Conservation (phyloP, 37 sponge, comb jelly and placozoan genomes). For the Lycopodina hypogea region DNA sequence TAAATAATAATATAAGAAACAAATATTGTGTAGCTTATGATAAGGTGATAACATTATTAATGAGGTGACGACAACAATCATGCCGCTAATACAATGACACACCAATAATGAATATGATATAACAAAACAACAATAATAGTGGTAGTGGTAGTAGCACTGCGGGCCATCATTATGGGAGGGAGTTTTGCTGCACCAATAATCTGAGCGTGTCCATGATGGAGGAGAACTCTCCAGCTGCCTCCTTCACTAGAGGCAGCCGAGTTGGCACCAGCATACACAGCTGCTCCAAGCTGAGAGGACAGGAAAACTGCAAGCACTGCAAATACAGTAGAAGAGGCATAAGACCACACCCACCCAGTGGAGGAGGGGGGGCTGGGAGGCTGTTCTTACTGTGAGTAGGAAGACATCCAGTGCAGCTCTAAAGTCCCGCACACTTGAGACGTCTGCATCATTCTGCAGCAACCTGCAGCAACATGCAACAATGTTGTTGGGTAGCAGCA, state of each 20-base stretch:
- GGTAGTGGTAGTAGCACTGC: background rate
- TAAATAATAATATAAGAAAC: too few species aligned
- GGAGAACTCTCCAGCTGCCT: background rate
- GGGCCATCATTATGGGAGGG: background rate
- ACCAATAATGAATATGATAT: too few species aligned
- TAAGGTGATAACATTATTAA: too few species aligned
- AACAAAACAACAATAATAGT: too few species aligned
- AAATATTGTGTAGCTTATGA: too few species aligned
- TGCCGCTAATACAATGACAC: too few species aligned
- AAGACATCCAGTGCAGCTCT: background rate
- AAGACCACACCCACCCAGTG: background rate
- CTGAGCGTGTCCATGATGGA: background rate
- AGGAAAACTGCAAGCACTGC: background rate
- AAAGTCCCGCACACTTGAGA: background rate
- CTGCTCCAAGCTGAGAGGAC: constrained; percentile 1
- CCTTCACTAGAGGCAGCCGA: background rate
- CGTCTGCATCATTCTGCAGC: background rate
- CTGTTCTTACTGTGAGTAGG: constrained; percentile 5
- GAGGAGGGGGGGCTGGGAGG: background rate
- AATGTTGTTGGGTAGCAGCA: too few species aligned
- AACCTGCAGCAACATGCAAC: too few species aligned
- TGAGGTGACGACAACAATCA: too few species aligned
- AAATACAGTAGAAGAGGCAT: background rate
- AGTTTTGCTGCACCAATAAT: background rate
- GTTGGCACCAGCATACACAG: background rate